These are phyloP conservation scores for Condylura cristata DNA, from an alignment of 2,113 vertebrate genomes.

Conservation along the genomic window DNA sequence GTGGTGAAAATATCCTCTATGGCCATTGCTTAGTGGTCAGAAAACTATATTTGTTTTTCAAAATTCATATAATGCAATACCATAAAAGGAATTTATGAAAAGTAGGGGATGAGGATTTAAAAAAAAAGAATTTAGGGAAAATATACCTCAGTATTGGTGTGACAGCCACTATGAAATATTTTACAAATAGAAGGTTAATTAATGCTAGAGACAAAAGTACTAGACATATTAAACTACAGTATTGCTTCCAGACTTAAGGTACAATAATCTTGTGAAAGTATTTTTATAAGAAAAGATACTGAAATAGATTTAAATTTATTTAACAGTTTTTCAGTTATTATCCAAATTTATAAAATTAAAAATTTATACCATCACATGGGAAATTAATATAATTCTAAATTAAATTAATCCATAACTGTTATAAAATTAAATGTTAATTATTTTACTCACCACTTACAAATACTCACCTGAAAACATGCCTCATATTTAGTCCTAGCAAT, in stretches of 20 bases:
- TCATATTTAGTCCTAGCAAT: background rate
- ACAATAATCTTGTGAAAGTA: background rate
- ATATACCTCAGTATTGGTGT: background rate
- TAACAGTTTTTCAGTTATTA: background rate
- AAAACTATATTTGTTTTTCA: background rate
- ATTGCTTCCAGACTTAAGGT: background rate
- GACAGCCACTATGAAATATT: background rate
- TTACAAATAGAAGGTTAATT: background rate
- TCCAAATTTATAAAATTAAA: background rate
- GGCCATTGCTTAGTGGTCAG: background rate
- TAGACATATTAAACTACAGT: background rate
- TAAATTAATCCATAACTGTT: too few relatives aligned
- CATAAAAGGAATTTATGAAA: background rate
- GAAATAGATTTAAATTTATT: background rate
- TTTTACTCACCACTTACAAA: background rate
- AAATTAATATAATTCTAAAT: too few relatives aligned
- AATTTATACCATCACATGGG: background rate
- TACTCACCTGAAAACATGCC: background rate
- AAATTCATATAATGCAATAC: background rate
- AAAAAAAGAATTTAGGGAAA: background rate
- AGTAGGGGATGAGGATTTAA: background rate
- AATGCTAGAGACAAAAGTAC: background rate
- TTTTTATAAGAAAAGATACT: background rate
- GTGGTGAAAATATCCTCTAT: background rate
- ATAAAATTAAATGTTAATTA: background rate